Evolutionary conservation across 2,888 invertebrate species (phyloP), one percentile per base, ranked within the genome.

Genomic region (Campoletis raptor): DNA sequence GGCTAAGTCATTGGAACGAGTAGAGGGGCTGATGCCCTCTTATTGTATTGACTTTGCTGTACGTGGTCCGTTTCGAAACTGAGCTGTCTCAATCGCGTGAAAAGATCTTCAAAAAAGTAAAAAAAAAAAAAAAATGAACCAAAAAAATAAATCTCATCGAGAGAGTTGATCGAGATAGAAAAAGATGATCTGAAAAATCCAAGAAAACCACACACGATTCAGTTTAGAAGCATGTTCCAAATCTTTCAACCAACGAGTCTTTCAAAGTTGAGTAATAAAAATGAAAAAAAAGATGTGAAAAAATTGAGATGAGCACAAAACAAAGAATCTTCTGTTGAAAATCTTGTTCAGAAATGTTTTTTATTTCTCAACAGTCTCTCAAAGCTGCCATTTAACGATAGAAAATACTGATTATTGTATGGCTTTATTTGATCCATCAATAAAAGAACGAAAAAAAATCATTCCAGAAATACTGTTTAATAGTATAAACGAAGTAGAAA

Each of bases 1-100:
- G 78, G 67, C 74, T 52, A 52, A 82, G 54, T 69, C 82, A 76
- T 82, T 82, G 52, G 69, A 82, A 79, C 57, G 80, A 24, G 61
- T 24, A 8, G 24, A 42, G 52, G 36, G 66, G 76, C 42, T 48
- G 64, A 76, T 45, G 76, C 64, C 48, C 76, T 76, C 21, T 54
- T 36, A 5, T 42, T 45, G 30, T 45, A 64, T 45, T 48, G 54
- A n/a, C 69, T 24, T 12, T 66, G 37, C 18, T 21, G 21, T 57
- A 77, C 76, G 81, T 77, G 66, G 52, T 37, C 48, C 61, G 21
- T 42, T 24, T 54, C 40, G 67, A 85, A 78, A 85, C 67, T 54
- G 45, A 66, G 76, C 57, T 24, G 54, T 61, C 72, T 30, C 37
- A 48, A 48, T 69, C 7, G 74, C 69, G 79, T 69, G 70, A 70